phyloP scores from a whole-genome alignment of 2,888 invertebrate species.

The Galeruca laticollis region DNA sequence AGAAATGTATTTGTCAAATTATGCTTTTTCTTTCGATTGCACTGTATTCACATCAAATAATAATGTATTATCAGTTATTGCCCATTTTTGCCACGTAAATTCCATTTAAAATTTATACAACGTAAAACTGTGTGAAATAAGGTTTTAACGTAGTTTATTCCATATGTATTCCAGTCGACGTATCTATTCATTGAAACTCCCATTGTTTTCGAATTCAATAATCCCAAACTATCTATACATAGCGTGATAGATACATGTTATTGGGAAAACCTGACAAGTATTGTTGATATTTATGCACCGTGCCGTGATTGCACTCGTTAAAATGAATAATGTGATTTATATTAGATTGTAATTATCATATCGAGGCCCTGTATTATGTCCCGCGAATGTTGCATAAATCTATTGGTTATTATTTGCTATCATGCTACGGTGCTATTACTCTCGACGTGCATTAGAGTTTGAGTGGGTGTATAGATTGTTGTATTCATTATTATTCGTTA shows the following conservation, averaged over 20 bases:
- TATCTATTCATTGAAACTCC: slow-evolving; percentile 49
- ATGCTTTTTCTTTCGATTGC: too few relatives aligned
- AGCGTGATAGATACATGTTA: slow-evolving; percentile 45
- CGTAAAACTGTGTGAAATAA: too few relatives aligned
- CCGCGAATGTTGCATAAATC: slow-evolving; percentile 47
- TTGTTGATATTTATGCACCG: slow-evolving; percentile 59
- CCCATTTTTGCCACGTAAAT: too few relatives aligned
- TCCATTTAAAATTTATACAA: too few relatives aligned
- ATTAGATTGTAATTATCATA: slow-evolving; percentile 60
- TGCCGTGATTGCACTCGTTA: slow-evolving; percentile 56
- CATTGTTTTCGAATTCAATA: slow-evolving; percentile 48
- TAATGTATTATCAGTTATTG: too few relatives aligned
- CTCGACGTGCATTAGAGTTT: slow-evolving; percentile 30
- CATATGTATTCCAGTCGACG: background rate
- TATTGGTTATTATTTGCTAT: slow-evolving; percentile 42
- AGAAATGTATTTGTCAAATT: too few relatives aligned
- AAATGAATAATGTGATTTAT: slow-evolving; percentile 59
- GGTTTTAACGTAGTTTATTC: background rate
- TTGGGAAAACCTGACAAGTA: slow-evolving; percentile 58
- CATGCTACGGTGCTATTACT: slow-evolving; percentile 29
- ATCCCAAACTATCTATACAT: slow-evolving; percentile 39
- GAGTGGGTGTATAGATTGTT: background rate
- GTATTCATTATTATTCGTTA: slow-evolving; percentile 13
- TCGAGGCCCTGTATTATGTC: slow-evolving; percentile 49
- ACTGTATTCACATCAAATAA: too few relatives aligned